Conservation (phyloP, 2,797 vertebrate genomes). For the Onychomys leucogaster region DNA sequence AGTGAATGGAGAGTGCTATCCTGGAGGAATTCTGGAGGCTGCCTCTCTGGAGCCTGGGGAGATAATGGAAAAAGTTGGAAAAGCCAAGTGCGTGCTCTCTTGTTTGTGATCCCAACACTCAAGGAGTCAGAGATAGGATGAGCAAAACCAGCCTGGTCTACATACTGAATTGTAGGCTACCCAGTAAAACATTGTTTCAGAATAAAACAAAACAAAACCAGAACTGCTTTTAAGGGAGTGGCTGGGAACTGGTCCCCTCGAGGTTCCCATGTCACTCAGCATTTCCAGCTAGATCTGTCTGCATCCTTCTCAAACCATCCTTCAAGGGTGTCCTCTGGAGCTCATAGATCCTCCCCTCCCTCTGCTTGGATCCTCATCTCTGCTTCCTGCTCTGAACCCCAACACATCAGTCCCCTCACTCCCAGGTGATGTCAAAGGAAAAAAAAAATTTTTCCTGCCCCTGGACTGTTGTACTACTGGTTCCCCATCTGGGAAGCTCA, state of each 20-base stretch:
- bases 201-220: background rate
- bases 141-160: background rate
- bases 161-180: background rate
- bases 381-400: background rate
- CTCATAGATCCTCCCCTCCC: background rate
- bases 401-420: background rate
- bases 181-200: background rate
- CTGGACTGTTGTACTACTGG: background rate
- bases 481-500: background rate
- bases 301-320: background rate
- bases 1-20: background rate
- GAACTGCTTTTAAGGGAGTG: background rate
- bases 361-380: background rate
- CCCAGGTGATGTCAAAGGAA: background rate
- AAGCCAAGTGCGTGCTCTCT: background rate
- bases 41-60: background rate
- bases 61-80: background rate
- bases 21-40: background rate
- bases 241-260: background rate
- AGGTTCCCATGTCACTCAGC: accelerated
- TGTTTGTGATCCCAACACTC: background rate
- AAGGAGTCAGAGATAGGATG: background rate
- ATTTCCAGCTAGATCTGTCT: background rate
- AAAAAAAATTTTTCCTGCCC: accelerated
- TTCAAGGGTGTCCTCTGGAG: background rate